Conservation (phyloP, 2,113 vertebrate species). For the Archocentrus centrarchus region DNA sequence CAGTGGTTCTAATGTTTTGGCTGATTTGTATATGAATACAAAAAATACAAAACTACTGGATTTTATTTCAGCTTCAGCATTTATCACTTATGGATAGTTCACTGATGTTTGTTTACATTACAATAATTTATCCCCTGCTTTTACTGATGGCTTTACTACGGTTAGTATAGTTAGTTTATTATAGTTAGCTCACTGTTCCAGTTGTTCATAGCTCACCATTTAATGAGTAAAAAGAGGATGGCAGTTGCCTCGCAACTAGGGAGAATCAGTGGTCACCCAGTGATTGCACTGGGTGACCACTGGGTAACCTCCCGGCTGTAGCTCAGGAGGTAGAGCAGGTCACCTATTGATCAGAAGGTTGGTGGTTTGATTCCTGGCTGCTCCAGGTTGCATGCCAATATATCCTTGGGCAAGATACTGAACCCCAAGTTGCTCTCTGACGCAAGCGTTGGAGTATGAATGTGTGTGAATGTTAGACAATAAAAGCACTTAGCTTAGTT, state of each 20-base stretch:
- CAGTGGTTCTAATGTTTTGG: neutral
- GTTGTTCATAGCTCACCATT: neutral
- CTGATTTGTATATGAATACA: neutral
- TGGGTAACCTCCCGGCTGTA: no score
- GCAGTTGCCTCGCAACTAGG: neutral
- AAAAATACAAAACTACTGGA: neutral
- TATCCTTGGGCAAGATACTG: no score
- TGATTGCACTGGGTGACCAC: neutral
- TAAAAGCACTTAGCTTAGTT: no score
- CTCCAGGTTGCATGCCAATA: no score
- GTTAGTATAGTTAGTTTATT: neutral
- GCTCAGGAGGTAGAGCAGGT: no score
- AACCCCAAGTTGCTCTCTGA: no score
- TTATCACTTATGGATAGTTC: neutral
- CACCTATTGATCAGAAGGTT: no score
- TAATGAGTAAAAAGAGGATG: neutral
- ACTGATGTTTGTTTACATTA: neutral
- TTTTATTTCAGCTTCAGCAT: neutral
- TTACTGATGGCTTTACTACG: neutral
- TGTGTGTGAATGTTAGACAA: no score
- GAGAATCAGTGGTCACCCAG: neutral
- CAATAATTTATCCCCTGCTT: neutral
- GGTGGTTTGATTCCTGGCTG: no score
- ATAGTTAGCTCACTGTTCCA: neutral
- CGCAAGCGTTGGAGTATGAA: no score